Conservation (phyloP, 2,113 vertebrate genomes). For the Poeciliopsis retropinna region DNA sequence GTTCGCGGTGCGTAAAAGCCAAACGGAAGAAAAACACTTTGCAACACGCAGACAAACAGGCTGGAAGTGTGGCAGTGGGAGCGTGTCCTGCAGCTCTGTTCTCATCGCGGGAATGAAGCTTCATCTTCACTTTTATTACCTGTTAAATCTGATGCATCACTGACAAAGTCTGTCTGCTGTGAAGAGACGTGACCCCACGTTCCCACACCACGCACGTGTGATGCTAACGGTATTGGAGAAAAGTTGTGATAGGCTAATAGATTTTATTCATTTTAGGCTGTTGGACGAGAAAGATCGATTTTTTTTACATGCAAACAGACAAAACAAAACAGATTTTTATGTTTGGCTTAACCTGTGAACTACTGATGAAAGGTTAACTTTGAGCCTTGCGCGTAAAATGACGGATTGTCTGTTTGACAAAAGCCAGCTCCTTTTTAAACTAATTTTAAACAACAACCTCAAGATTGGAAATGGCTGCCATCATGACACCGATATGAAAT, state of each 20-base stretch:
- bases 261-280: neutral
- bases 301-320: too few relatives aligned
- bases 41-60: slow-evolving; percentile 22
- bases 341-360: too few relatives aligned
- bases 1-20: neutral
- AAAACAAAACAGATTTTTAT: too few relatives aligned
- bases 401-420: too few relatives aligned
- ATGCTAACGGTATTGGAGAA: neutral
- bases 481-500: too few relatives aligned
- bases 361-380: too few relatives aligned
- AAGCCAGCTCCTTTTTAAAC: neutral
- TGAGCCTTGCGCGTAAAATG: too few relatives aligned
- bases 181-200: neutral
- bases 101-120: slow-evolving; percentile 19
- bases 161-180: slow-evolving; percentile 11
- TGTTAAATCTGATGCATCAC: slow-evolving; percentile 41
- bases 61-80: slow-evolving; percentile 45
- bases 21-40: neutral
- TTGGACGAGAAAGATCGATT: neutral
- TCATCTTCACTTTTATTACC: slow-evolving; percentile 45
- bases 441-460: neutral
- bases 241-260: neutral
- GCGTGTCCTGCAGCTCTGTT: slow-evolving; percentile 10
- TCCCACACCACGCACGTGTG: slow-evolving; percentile 18
- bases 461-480: too few relatives aligned